Conservation (phyloP, 2,797 vertebrate genomes). For the Echiichthys vipera region DNA sequence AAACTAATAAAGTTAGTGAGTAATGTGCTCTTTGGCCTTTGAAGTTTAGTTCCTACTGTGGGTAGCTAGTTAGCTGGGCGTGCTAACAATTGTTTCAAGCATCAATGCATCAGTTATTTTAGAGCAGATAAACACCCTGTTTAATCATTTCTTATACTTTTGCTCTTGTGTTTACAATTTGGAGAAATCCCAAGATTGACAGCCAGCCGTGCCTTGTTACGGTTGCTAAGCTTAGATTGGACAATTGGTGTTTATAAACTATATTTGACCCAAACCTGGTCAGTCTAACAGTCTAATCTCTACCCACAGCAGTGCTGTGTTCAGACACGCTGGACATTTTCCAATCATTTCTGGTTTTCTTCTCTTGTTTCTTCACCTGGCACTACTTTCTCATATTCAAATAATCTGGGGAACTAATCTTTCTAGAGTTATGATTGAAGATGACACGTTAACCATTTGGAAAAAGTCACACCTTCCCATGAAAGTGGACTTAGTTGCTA, state of each 20-base stretch:
- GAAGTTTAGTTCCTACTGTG: neutral
- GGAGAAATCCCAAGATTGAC: conserved; percentile 34
- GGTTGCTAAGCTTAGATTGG: conserved; percentile 15
- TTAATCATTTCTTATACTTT: neutral
- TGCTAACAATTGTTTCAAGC: conserved; percentile 6
- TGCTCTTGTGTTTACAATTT: conserved; percentile 2
- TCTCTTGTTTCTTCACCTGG: conserved; percentile 60
- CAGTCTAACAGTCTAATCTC: conserved; percentile 37
- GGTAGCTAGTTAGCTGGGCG: neutral
- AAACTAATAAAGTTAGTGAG: neutral
- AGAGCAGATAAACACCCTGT: neutral
- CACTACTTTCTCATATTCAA: conserved; percentile 35
- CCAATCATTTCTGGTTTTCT: conserved; percentile 42
- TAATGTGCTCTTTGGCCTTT: neutral
- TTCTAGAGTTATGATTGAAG: conserved; percentile 49
- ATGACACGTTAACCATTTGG: conserved; percentile 58
- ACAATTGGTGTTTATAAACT: conserved; percentile 49
- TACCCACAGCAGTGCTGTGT: conserved; percentile 23
- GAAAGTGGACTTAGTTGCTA: conserved; percentile 58
- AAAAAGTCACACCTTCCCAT: conserved; percentile 61
- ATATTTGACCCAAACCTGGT: conserved; percentile 47
- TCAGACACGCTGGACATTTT: conserved; percentile 42
- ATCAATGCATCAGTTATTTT: neutral
- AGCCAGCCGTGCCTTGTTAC: conserved; percentile 5
- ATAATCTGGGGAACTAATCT: conserved; percentile 49